Evolutionary conservation across 2,113 vertebrate species (phyloP), one percentile per base, ranked within the genome.

Genomic region (Lophius piscatorius): DNA sequence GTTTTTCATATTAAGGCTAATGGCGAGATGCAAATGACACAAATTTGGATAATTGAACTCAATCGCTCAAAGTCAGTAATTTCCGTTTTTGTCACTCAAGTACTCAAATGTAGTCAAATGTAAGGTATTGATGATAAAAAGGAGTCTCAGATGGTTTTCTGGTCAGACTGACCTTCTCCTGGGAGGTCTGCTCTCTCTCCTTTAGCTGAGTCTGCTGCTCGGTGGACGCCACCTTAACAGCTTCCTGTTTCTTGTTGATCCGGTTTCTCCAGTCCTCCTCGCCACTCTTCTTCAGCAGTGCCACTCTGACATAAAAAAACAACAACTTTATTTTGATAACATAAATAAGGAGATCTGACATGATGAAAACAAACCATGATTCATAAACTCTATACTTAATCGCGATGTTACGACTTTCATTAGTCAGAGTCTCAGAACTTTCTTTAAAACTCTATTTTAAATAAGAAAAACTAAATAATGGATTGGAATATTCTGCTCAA

Each of bases 181-280:
- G 91, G 55, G 90, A 72, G n/a, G 90, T 87, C 81, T 91, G 93
- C 58, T 96, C 95, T 1, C 63, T 51, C 64, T 98, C 95, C 52
- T 88, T 92, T 20, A 84, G 73, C 60, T 92, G 91, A 13, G 75
- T 36, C 61, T 66, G 82, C 45, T 87, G 79, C 65, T 94, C 92
- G 0, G 47, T 2, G 2, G 82, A 80, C 0, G 87, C 80, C 18
- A 71, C 88, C 73, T 94, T 94, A 26, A 90, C 68, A 9, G 88
- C 91, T 21, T 97, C 96, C 79, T 94, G 94, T 79, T 96, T 99
- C 89, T 95, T 96, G 78, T 89, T 87, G 21, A 98, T 91, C 72
- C 97, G 91, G 90, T 93, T 98, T 75, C 89, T 99, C 97, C 97
- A 98, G 71, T 97, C 95, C 64, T 99, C 96, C 81, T 99, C 96